Evolutionary conservation across 2,113 vertebrate genomes (phyloP).

Genomic region (Phoxinus phoxinus): DNA sequence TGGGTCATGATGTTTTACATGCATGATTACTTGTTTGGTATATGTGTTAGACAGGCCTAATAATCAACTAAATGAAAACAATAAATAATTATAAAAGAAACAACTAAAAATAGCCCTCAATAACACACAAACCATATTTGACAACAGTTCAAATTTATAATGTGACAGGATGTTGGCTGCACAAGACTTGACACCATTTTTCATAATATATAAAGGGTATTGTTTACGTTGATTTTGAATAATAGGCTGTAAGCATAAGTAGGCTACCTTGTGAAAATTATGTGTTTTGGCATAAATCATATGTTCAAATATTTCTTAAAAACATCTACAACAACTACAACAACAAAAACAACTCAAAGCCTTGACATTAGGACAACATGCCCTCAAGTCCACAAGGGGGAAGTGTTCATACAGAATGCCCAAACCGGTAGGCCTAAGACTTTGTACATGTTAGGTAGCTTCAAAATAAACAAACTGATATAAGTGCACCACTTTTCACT

Average conservation of each 20-base stretch:
- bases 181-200: neutral
- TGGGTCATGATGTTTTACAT: neutral
- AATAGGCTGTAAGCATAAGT: neutral
- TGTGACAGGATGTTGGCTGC: neutral
- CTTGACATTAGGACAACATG: neutral
- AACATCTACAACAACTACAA: neutral
- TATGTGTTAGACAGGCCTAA: no score
- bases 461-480: neutral
- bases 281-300: no score
- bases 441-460: neutral
- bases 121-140: neutral
- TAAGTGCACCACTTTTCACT: neutral
- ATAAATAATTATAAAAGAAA: no score
- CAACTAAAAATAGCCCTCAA: neutral
- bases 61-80: no score
- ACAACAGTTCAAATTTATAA: neutral
- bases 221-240: neutral
- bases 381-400: conserved; percentile 65
- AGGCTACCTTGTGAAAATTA: neutral
- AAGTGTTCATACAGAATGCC: conserved; percentile 56
- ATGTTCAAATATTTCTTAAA: no score
- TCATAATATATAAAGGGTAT: neutral
- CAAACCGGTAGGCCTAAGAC: neutral
- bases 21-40: neutral
- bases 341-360: neutral